Evolutionary conservation across 2,888 invertebrate genomes (phyloP), one percentile per base, ranked within the genome.

Genomic region (Chydorus sphaericus): DNA sequence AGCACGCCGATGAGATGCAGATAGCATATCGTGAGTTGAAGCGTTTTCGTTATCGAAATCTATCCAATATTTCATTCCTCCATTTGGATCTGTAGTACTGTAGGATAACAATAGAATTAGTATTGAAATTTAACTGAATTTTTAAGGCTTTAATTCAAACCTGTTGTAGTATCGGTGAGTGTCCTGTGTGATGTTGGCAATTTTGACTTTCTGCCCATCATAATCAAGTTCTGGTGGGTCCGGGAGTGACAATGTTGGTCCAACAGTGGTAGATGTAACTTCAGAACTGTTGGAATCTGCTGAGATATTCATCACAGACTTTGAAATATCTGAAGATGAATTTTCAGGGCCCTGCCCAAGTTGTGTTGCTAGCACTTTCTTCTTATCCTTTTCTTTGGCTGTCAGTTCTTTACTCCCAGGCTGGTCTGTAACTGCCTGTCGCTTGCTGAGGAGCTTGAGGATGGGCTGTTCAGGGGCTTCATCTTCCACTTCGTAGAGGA

Each of bases 1-100:
- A 55, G 91, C 91, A 61, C 87, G 76, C 33, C 91, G 75, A 68
- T 91, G 85, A 0, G 90, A 85, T 63, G 81, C 76, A 58, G 90
- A 90, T 14, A 92, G 74, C 64, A 89, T 74, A 1, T 74, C 71
- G 66, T 87, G 85, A 1, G 79, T 69, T 54, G 77, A 77, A 0
- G 79, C 75, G 49, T 66, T 63, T 58, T 78, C 73, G 2, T 73
- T 70, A 60, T 75, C 70, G 66, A 87, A 75, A 64, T 85, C 78
- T 1, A 81, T 74, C 88, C 90, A 91, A 66, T 80, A 80, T 44
- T 74, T 70, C 37, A 76, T 73, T 53, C 81, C 82, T 60, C 76
- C 71, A 0, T 70, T 69, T 57, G 73, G 69, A 68, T 65, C 78
- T 3, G 77, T 75, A 59, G 77, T 76, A 62, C 82, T 78, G 0